Evolutionary conservation across 1,140 invertebrate species (phyloP).

Genomic region (Chlorops oryzae): DNA sequence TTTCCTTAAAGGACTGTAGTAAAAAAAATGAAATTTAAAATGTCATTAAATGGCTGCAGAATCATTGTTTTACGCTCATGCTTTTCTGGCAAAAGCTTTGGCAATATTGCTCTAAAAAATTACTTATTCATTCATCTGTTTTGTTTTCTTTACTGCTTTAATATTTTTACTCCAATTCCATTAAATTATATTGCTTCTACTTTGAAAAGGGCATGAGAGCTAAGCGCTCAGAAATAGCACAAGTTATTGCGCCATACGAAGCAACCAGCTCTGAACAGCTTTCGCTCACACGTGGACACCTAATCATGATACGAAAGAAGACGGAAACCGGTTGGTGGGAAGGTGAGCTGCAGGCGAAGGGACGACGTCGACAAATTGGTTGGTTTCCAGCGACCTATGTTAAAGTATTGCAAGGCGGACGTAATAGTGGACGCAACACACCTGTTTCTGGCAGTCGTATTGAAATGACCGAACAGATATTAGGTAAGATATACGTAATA

Average conservation of each 20-base stretch:
- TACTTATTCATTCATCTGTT: no score
- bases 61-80: no score
- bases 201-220: slow-evolving; percentile 47
- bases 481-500: slow-evolving; percentile 34
- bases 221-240: slow-evolving; percentile 82
- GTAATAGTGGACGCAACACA: slow-evolving; percentile 65
- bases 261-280: slow-evolving; percentile 87
- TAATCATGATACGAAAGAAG: slow-evolving; percentile 94
- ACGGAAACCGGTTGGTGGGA: slow-evolving; percentile 98
- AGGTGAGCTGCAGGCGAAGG: slow-evolving; percentile 94
- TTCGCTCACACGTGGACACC: slow-evolving; percentile 82
- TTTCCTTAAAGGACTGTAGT: no score
- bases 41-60: no score
- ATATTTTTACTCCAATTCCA: not conserved
- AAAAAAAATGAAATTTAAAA: no score
- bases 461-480: slow-evolving; percentile 51
- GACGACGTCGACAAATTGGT: slow-evolving; percentile 89
- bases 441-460: slow-evolving; percentile 54
- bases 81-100: no score
- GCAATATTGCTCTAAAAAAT: no score
- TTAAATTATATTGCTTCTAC: not conserved
- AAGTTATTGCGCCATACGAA: slow-evolving; percentile 82
- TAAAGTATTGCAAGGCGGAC: slow-evolving; percentile 67
- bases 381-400: slow-evolving; percentile 98
- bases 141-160: no score